Base-by-base conservation (phyloP, 1,140 invertebrate species). In the Tetramorium simillimum region DNA sequence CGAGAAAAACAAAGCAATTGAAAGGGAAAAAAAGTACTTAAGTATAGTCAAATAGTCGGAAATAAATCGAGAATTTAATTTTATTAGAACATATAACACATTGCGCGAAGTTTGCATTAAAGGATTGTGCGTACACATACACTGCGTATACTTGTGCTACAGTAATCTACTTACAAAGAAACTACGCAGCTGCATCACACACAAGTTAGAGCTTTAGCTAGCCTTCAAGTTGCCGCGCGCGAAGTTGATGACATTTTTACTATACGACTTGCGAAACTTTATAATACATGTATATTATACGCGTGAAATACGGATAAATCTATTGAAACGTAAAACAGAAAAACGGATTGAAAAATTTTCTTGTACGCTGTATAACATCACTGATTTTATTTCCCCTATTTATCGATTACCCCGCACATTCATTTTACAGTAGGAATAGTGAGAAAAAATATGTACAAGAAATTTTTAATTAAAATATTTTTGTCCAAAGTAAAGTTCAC, bases 131-230 rank as follows among this genome's bases (percentile, higher is more conserved):
- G 37, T n/a, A n/a, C n/a, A n/a, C 70, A 72, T 9, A 72, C 51
- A 72, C 51, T 72, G 37, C 4, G 63, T 67, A 58, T 72, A 46
- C 60, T 80, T 49, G n/a, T 12, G 46, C 67, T 37, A 14, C 43
- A 37, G 69, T 73, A 73, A 84, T 62, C 53, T 70, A 84, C 80
- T 84, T 84, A 73, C n/a, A 43, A 81, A 81, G 69, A 84, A 84
- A 73, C 53, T 84, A 53, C 37, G 12, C 67, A 84, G 40, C 24
- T 63, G 69, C 69, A 14, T 67, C 33, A 43, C 33, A 21, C 56
- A 21, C 21, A 84, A 84, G 37, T 73, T 73, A 18, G 10, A 73
- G 70, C 53, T 84, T 73, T 49, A 46, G 65, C 24, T 28, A 18
- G 37, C 24, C 18, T 33, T 16, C 21, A 70, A 56, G 40, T 60